These are phyloP conservation scores for Odontocolon sp. DNA, from an alignment of 2,888 invertebrate species.

Conservation along the genomic window DNA sequence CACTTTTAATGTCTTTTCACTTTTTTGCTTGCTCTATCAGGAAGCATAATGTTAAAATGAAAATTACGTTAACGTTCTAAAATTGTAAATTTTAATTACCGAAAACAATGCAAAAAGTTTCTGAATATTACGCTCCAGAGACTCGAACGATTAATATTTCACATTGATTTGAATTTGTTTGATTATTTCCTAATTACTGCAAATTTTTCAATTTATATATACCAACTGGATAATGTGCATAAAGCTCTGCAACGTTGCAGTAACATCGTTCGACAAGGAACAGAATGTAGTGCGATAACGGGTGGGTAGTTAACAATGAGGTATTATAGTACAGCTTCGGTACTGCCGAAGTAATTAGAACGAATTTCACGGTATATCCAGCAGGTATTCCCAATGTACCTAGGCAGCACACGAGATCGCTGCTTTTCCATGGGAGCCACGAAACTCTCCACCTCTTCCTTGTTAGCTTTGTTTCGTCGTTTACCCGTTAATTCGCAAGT, in stretches of 20 bases:
- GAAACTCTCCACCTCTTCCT: not conserved
- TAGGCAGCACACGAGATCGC: constrained; percentile 1
- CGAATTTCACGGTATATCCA: constrained; percentile 16
- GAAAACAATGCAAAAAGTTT: no score
- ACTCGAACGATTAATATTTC: constrained; percentile 1
- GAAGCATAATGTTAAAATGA: no score
- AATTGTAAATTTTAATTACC: no score
- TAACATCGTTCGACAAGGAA: not conserved
- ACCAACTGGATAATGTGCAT: not conserved
- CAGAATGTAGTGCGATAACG: constrained; percentile 2
- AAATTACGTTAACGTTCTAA: no score
- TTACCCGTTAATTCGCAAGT: not conserved
- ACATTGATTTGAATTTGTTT: constrained; percentile 9
- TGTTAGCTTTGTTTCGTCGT: constrained; percentile 20
- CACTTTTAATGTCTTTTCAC: no score
- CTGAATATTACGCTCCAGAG: no score
- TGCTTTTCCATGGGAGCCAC: constrained; percentile 5
- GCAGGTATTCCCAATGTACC: constrained; percentile 26
- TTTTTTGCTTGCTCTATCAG: no score
- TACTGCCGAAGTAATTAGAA: constrained; percentile 42
- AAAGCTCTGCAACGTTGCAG: not conserved
- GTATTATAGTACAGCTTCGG: constrained; percentile 25
- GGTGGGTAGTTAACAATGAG: constrained; percentile 45
- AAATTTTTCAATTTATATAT: constrained; percentile 19
- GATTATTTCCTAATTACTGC: constrained; percentile 36